phyloP scores from a whole-genome alignment of 2,797 vertebrate species.

The Channallabes apus region DNA sequence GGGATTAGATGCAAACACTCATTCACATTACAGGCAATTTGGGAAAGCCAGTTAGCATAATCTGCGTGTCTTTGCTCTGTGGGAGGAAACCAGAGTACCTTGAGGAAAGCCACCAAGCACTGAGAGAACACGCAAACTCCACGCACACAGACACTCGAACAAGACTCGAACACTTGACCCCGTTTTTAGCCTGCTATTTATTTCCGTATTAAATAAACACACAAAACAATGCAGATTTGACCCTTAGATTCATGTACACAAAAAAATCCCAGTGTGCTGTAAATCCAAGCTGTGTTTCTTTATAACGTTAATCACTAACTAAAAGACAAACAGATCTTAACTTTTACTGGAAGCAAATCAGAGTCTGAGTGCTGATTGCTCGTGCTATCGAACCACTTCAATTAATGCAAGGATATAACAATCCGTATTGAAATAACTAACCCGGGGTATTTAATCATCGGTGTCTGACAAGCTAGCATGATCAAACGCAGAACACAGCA shows the following conservation, averaged over 20 bases:
- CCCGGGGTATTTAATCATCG: neutral
- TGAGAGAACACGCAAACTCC: too few relatives aligned
- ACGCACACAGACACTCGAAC: too few relatives aligned
- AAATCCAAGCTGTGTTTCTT: neutral
- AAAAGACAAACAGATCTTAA: neutral
- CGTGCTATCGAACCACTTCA: neutral
- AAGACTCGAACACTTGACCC: too few relatives aligned
- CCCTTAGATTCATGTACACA: neutral
- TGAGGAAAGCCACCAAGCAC: too few relatives aligned
- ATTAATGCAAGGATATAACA: neutral
- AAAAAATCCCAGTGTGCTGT: neutral
- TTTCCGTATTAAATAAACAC: neutral
- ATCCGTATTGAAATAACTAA: neutral
- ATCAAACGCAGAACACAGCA: neutral
- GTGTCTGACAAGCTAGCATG: neutral
- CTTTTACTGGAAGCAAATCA: neutral
- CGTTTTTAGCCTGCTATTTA: too few relatives aligned
- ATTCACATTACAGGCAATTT: too few relatives aligned
- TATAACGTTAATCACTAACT: neutral
- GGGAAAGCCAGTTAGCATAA: too few relatives aligned
- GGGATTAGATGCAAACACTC: too few relatives aligned
- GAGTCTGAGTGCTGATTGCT: neutral
- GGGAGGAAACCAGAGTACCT: too few relatives aligned
- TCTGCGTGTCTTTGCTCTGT: too few relatives aligned
- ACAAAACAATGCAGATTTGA: neutral